Base-by-base conservation (phyloP, 2,113 vertebrate genomes). In the Tachycineta bicolor region DNA sequence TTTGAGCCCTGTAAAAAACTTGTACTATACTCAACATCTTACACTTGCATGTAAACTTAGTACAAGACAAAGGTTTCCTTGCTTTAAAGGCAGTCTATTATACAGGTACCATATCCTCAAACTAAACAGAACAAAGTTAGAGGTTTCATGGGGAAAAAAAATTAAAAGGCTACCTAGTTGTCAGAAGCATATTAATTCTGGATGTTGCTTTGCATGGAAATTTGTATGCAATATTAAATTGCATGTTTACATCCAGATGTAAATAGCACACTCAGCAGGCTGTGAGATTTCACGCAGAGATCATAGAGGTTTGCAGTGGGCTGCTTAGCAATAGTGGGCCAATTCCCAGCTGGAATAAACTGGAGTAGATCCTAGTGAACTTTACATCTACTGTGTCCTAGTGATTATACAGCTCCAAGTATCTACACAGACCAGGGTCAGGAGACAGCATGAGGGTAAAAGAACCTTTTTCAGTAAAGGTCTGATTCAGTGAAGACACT, bases 271-370 rank as follows among this genome's bases (percentile, higher is more conserved):
- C 58, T 71, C 62, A 52, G 34, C 29, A 84, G 73, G 90, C 25
- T 33, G 46, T 16, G 21, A 78, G 14, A 25, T 46, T 67, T 92
- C 89, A 78, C 0, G 0, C 10, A 29, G 69, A 46, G 73, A 75
- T 19, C 33, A 7, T 39, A 33, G 56, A 50, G 33, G 44, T 47
- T 50, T 93, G 25, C 71, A 59, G 60, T 33, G 19, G 33, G 34
- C 33, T 74, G 47, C 26, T 44, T 24, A 63, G 43, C 34, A 68
- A n/a, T 60, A 55, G 47, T 6, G 5, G 74, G 56, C 29, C 60
- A 89, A 13, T 75, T 91, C 62, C 34, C 89, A 95, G 87, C 71
- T 92, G 71, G 65, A 95, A 67, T 47, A 41, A 62, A 4, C 4
- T 69, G n/a, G 15, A 37, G 43, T 31, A 59, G 26, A 29, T 89